These are phyloP conservation scores for Lampris incognitus DNA, from an alignment of 2,113 vertebrate species.

Conservation along the genomic window DNA sequence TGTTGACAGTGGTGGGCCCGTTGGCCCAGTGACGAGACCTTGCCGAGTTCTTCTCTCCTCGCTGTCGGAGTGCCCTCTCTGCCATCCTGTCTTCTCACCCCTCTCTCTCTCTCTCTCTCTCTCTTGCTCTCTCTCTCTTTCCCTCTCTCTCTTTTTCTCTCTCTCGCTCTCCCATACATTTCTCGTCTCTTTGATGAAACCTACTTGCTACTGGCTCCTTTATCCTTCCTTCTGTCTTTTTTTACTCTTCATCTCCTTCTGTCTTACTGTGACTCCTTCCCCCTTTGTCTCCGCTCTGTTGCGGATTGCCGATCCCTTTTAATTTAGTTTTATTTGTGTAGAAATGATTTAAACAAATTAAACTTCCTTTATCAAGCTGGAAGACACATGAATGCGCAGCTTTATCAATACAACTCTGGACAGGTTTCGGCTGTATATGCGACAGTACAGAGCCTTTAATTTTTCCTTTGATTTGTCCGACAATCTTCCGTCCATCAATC, in stretches of 20 bases:
- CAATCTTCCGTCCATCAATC: too few relatives aligned
- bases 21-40: slow-evolving; percentile 90
- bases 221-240: background rate
- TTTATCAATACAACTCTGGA: too few relatives aligned
- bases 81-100: slow-evolving; percentile 71
- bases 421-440: too few relatives aligned
- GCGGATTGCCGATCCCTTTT: background rate
- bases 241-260: slow-evolving; percentile 5
- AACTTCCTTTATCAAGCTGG: slow-evolving; percentile 1
- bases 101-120: slow-evolving; percentile 48
- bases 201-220: background rate
- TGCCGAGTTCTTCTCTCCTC: slow-evolving; percentile 86
- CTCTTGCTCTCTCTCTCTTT: slow-evolving; percentile 40
- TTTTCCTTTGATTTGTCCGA: too few relatives aligned
- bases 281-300: slow-evolving; percentile 20
- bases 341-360: slow-evolving; percentile 9
- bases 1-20: slow-evolving; percentile 98
- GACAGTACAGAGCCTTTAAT: too few relatives aligned
- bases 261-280: slow-evolving; percentile 25
- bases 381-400: too few relatives aligned
- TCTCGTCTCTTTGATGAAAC: background rate
- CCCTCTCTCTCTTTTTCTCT: slow-evolving; percentile 10
- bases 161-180: slow-evolving; percentile 28
- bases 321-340: slow-evolving; percentile 14
- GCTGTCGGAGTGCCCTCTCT: slow-evolving; percentile 76